Evolutionary conservation across 2,113 vertebrate species (phyloP).

Genomic region (Procavia capensis): DNA sequence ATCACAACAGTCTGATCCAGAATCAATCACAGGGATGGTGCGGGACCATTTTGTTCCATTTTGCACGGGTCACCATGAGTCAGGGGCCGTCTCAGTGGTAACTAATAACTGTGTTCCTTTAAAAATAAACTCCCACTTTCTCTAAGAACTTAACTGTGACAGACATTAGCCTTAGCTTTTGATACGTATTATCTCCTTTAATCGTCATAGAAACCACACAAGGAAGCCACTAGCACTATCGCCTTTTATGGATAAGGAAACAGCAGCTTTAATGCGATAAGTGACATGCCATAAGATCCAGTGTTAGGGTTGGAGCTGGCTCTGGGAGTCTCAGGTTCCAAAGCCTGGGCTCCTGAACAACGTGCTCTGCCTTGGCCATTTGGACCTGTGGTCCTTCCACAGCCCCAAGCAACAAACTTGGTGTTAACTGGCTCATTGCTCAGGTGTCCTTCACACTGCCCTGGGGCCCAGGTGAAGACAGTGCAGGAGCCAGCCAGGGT

Average conservation of each 20-base stretch:
- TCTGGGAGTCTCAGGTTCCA: too few relatives aligned
- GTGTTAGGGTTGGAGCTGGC: too few relatives aligned
- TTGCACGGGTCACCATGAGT: neutral
- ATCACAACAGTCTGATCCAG: neutral
- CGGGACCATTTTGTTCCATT: too few relatives aligned
- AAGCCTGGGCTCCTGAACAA: accelerated
- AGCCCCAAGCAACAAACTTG: accelerated
- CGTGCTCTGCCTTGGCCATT: accelerated
- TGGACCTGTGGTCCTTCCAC: too few relatives aligned
- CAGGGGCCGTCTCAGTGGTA: neutral
- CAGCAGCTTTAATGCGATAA: accelerated
- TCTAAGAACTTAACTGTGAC: neutral
- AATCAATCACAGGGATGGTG: too few relatives aligned
- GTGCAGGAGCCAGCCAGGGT: neutral
- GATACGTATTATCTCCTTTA: neutral
- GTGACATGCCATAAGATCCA: accelerated
- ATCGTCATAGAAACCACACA: neutral
- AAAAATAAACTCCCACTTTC: neutral
- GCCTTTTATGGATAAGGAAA: neutral
- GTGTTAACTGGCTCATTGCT: neutral
- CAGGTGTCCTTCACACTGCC: neutral
- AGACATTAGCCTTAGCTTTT: neutral
- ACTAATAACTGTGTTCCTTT: neutral
- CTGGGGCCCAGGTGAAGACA: neutral
- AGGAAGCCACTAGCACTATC: neutral